These are phyloP conservation scores for Perca schrenkii DNA, from an alignment of 2,113 vertebrate species.

Conservation along the genomic window DNA sequence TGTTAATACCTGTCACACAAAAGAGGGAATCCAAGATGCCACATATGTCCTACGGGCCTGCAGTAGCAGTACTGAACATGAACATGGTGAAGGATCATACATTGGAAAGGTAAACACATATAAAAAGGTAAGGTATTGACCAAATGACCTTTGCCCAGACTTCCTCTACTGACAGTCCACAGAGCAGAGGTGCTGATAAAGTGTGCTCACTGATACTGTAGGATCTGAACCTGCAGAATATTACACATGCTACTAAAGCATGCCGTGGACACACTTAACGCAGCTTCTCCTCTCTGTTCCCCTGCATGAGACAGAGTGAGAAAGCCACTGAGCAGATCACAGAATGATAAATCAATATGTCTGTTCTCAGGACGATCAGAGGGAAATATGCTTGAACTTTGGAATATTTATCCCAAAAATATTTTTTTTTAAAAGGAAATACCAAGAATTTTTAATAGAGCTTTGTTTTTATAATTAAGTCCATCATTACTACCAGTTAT, in stretches of 20 bases:
- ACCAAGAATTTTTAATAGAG: too few species aligned
- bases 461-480: background rate
- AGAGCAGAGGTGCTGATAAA: background rate
- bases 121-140: background rate
- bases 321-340: background rate
- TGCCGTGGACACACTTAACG: background rate
- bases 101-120: background rate
- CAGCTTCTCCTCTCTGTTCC: background rate
- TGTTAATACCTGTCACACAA: background rate
- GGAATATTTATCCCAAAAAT: background rate
- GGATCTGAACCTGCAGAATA: too few species aligned
- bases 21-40: background rate
- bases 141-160: too few species aligned
- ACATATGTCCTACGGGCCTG: background rate
- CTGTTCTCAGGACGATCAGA: background rate
- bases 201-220: background rate
- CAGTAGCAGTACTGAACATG: background rate
- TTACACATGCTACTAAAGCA: too few species aligned
- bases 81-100: background rate
- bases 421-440: too few species aligned
- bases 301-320: background rate
- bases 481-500: too few species aligned
- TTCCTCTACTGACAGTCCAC: too few species aligned
- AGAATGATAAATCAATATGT: background rate
- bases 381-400: background rate